A percentile compares a stretch with the other conserved stretches of the same genome.
Conservation (phyloP, 2,113 vertebrate species). For the Eurystomus gularis region DNA sequence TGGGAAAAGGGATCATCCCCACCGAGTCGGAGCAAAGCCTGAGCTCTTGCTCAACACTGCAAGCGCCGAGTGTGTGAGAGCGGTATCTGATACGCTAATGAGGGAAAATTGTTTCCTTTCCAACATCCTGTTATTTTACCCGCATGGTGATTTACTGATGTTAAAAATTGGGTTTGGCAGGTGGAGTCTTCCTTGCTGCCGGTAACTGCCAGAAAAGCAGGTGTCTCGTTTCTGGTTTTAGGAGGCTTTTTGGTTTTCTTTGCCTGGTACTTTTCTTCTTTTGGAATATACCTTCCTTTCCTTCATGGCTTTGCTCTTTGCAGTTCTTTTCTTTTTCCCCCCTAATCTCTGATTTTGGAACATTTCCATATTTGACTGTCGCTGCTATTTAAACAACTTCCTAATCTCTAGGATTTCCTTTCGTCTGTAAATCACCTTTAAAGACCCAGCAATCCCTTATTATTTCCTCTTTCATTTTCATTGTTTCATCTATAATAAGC, state of each 20-base stretch:
- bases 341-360: constrained; percentile 55
- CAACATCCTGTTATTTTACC: constrained; percentile 68
- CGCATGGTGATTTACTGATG: constrained; percentile 29
- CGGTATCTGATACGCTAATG: not conserved
- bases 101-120: constrained; percentile 30
- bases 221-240: constrained; percentile 44
- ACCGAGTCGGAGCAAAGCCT: accelerated
- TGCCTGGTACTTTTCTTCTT: not conserved
- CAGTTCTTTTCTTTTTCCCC: not conserved
- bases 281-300: not conserved
- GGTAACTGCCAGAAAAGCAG: constrained; percentile 43
- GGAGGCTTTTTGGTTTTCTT: not conserved
- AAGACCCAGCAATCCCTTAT: constrained; percentile 42
- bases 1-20: not conserved
- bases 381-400: constrained; percentile 60
- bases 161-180: not conserved
- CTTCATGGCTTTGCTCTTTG: constrained; percentile 37
- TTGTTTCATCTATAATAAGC: constrained; percentile 57
- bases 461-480: constrained; percentile 49
- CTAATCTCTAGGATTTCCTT: constrained; percentile 65
- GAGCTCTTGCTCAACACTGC: not conserved
- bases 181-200: not conserved
- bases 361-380: constrained; percentile 48
- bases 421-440: constrained; percentile 55
- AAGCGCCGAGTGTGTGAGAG: not conserved